Evolutionary conservation across 1,140 invertebrate genomes (phyloP).

Genomic region (Ceratina calcarata): DNA sequence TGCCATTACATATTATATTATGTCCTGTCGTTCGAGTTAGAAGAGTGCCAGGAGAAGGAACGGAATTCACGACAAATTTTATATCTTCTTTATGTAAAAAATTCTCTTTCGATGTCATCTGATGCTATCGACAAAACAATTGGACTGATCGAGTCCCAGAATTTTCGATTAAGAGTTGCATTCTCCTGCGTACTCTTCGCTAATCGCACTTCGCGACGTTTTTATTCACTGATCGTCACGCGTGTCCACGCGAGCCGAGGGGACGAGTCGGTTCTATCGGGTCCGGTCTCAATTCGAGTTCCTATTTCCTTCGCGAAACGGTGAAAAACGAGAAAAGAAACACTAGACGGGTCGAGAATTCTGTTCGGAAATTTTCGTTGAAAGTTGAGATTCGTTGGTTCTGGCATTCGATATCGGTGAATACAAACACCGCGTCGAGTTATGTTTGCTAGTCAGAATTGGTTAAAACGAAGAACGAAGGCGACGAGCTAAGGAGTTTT

Average conservation of each 20-base stretch:
- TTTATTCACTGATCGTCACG: conserved; percentile 47
- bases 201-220: conserved; percentile 49
- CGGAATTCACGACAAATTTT: conserved; percentile 10
- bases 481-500: conserved; percentile 64
- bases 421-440: conserved; percentile 67
- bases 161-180: background rate
- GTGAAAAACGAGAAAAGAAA: background rate
- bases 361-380: background rate
- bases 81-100: conserved; percentile 7
- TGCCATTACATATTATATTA: conserved; percentile 35
- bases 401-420: conserved; percentile 59
- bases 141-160: too few species aligned
- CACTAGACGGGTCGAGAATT: background rate
- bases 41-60: conserved; percentile 51
- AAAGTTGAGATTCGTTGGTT: conserved; percentile 5
- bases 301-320: conserved; percentile 36
- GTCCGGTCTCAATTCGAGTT: conserved; percentile 40
- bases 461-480: conserved; percentile 70
- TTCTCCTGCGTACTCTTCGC: conserved; percentile 49
- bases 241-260: background rate
- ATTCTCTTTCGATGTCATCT: conserved; percentile 5
- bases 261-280: background rate
- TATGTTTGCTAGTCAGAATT: conserved; percentile 80
- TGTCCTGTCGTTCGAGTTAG: conserved; percentile 50
- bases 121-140: too few species aligned